Conservation (phyloP, 2,888 invertebrate genomes). For the Allolobophora icterica region DNA sequence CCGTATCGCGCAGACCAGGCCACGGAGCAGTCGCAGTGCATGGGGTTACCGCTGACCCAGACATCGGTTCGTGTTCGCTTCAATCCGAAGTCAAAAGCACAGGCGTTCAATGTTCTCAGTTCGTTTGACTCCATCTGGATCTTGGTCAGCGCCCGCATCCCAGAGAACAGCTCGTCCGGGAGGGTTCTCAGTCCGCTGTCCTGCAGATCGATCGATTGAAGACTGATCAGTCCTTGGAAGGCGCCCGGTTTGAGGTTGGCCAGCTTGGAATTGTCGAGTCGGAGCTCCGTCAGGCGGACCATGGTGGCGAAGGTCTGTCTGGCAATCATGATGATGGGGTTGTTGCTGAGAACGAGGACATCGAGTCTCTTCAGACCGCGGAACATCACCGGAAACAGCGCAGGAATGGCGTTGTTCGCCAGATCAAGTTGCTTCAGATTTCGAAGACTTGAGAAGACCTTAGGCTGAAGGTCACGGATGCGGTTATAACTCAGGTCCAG, state of each 20-base stretch:
- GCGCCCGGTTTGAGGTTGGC: slow-evolving; percentile 42
- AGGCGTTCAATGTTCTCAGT: slow-evolving; percentile 47
- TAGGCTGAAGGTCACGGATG: slow-evolving; percentile 49
- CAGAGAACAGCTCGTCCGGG: slow-evolving; percentile 42
- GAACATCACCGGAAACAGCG: slow-evolving; percentile 50
- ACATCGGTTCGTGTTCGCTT: slow-evolving; percentile 26
- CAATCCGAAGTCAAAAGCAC: slow-evolving; percentile 43
- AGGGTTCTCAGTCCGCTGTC: slow-evolving; percentile 43
- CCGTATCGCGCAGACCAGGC: slow-evolving; percentile 42
- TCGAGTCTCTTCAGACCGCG: slow-evolving; percentile 43
- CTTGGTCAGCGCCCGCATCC: slow-evolving; percentile 38
- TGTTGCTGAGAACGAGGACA: slow-evolving; percentile 44
- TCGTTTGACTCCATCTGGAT: slow-evolving; percentile 45
- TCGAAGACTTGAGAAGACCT: slow-evolving; percentile 39
- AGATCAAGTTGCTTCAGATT: slow-evolving; percentile 45
- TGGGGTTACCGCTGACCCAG: slow-evolving; percentile 44
- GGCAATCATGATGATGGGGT: slow-evolving; percentile 46
- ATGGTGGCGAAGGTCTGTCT: slow-evolving; percentile 44
- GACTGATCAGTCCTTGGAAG: slow-evolving; percentile 45
- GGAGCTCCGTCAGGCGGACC: slow-evolving; percentile 44
- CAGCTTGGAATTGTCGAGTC: slow-evolving; percentile 43
- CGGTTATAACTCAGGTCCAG: slow-evolving; percentile 45
- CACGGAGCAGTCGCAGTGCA: slow-evolving; percentile 48
- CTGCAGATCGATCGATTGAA: slow-evolving; percentile 41
- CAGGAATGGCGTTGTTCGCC: slow-evolving; percentile 46